Evolutionary conservation across 2,888 invertebrate genomes (phyloP), one percentile per base, ranked within the genome.

Genomic region (Digitonthophagus gazella): DNA sequence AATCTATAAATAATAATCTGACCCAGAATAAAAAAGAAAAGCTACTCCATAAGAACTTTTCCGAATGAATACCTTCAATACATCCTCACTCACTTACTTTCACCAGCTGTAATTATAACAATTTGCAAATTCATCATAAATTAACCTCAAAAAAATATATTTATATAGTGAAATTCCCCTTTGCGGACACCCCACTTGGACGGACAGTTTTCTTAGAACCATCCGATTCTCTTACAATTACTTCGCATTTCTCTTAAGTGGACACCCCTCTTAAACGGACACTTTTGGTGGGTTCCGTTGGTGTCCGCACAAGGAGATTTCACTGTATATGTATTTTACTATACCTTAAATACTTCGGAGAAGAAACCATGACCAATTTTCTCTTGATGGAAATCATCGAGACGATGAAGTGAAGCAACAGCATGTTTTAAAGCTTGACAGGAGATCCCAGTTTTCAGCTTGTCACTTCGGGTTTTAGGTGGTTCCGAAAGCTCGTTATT

Each of bases 261-360:
- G n/a, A n/a, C n/a, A n/a, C n/a, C n/a, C n/a, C n/a, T n/a, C n/a
- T n/a, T n/a, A n/a, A n/a, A n/a, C n/a, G n/a, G n/a, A n/a, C n/a
- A n/a, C n/a, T n/a, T n/a, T n/a, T n/a, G n/a, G n/a, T n/a, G n/a
- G n/a, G n/a, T n/a, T n/a, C n/a, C n/a, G n/a, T n/a, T n/a, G n/a
- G n/a, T n/a, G n/a, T n/a, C n/a, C n/a, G n/a, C n/a, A n/a, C n/a
- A n/a, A n/a, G n/a, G n/a, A n/a, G n/a, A n/a, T n/a, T n/a, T n/a
- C n/a, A n/a, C n/a, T n/a, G n/a, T n/a, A n/a, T n/a, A n/a, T n/a
- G n/a, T n/a, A n/a, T 44, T 44, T 3, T 44, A 44, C 11, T 8
- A 87, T 85, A 97, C 98, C 93, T 97, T 97, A 85, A 93, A 97
- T 72, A 98, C 97, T 86, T 97, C 96, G 2, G 97, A 97, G 86